Percentiles rank a stretch among this genome's conserved stretches.
These are phyloP conservation scores for Budorcas taxicolor DNA, from an alignment of 2,113 vertebrate genomes.

Conservation along the genomic window DNA sequence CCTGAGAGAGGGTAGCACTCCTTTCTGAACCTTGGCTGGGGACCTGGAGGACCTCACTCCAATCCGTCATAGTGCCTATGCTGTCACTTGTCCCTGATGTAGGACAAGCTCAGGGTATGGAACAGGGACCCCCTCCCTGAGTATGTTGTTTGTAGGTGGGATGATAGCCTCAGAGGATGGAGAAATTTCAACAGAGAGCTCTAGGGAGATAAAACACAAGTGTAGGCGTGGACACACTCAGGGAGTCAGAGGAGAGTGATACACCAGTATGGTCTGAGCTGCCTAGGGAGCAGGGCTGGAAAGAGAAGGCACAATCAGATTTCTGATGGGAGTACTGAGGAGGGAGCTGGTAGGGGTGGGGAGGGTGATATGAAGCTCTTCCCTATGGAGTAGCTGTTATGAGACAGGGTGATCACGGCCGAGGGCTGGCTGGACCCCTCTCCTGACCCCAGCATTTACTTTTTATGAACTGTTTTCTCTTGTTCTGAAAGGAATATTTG, in stretches of 20 bases:
- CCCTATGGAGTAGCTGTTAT: rapidly evolving
- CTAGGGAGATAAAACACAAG: not conserved
- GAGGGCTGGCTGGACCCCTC: not conserved
- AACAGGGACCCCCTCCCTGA: not conserved
- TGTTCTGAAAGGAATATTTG: conserved; percentile 1
- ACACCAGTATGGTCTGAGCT: not conserved
- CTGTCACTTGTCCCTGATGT: not conserved
- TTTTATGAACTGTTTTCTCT: not conserved
- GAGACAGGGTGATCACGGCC: not conserved
- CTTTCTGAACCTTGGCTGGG: not conserved
- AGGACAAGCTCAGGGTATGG: not conserved
- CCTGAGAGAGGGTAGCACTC: not conserved
- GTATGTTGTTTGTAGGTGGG: not conserved
- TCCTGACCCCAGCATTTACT: not conserved
- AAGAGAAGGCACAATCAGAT: not conserved
- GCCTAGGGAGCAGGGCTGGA: not conserved
- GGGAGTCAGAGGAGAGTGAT: not conserved
- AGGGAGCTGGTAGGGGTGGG: not conserved
- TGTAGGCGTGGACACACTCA: not conserved
- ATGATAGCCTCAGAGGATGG: not conserved
- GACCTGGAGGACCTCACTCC: not conserved
- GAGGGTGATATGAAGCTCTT: not conserved
- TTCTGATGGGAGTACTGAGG: not conserved
- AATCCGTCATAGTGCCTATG: not conserved
- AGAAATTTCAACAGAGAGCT: not conserved